Evolutionary conservation across 2,797 vertebrate genomes (phyloP).

Genomic region (Rallus crepitans): DNA sequence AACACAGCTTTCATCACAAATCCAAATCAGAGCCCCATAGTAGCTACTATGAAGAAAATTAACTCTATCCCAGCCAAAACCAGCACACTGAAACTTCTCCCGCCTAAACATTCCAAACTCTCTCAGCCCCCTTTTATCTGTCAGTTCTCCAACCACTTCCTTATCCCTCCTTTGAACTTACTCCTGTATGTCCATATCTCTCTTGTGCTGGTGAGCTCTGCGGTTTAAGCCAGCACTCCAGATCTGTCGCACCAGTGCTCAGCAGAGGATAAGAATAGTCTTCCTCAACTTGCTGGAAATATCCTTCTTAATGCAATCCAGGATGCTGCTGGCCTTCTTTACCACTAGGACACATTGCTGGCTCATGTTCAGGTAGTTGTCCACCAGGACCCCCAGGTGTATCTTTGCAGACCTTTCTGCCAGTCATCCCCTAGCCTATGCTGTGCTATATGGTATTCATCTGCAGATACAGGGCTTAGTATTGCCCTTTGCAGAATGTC

Average conservation of each 20-base stretch:
- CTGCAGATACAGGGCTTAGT: not conserved
- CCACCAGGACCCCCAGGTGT: not conserved
- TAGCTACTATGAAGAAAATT: no score
- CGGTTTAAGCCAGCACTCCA: not conserved
- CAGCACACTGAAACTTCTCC: not conserved
- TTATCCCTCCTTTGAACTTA: not conserved
- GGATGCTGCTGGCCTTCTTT: not conserved
- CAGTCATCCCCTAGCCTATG: not conserved
- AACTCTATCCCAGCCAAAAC: no score
- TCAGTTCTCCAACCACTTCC: not conserved
- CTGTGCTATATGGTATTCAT: not conserved
- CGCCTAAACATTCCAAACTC: not conserved
- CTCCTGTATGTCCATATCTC: not conserved
- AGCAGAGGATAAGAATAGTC: not conserved
- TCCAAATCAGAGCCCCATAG: no score
- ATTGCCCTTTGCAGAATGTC: not conserved
- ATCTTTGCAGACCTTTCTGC: not conserved
- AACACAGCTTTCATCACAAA: no score
- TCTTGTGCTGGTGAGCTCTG: not conserved
- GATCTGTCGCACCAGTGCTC: not conserved
- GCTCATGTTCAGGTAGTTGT: not conserved
- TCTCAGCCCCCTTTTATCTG: not conserved
- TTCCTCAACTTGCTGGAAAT: rapidly evolving
- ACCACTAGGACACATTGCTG: not conserved
- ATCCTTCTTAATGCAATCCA: not conserved